phyloP scores from a whole-genome alignment of 2,797 vertebrate species.

The Decapterus maruadsi region DNA sequence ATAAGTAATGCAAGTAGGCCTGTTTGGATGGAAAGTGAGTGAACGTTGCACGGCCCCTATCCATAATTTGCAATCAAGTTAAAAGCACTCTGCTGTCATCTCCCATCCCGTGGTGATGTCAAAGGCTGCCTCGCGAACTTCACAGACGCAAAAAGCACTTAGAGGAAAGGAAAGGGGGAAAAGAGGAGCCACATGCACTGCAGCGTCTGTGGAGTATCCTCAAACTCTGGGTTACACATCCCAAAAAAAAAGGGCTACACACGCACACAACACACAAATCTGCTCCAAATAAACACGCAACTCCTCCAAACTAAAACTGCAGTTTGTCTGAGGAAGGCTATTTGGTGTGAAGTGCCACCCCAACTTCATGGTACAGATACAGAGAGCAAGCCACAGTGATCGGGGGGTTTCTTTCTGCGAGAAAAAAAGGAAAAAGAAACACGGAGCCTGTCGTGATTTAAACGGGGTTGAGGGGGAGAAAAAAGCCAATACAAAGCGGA shows the following conservation, averaged over 20 bases:
- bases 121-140: constrained; percentile 84
- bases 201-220: constrained; percentile 60
- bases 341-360: constrained; percentile 25
- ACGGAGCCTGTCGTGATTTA: constrained; percentile 44
- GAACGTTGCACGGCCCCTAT: constrained; percentile 77
- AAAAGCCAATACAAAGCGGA: constrained; percentile 34
- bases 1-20: constrained; percentile 84
- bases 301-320: constrained; percentile 53
- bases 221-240: constrained; percentile 55
- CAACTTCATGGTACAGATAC: constrained; percentile 57
- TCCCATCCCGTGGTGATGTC: constrained; percentile 82
- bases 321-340: constrained; percentile 16
- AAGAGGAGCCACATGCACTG: constrained; percentile 69
- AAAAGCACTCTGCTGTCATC: constrained; percentile 86
- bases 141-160: constrained; percentile 80
- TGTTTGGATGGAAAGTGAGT: constrained; percentile 80
- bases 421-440: not conserved
- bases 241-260: not conserved
- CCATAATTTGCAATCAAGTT: constrained; percentile 88
- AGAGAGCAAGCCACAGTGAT: constrained; percentile 29
- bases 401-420: not conserved
- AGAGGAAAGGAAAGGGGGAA: constrained; percentile 49
- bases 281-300: constrained; percentile 49
- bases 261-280: constrained; percentile 3
- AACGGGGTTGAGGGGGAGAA: constrained; percentile 11